A percentile compares a stretch with the other conserved stretches of the same genome.
These are phyloP conservation scores for Megalops cyprinoides DNA, from an alignment of 2,797 vertebrate genomes.

Conservation along the genomic window DNA sequence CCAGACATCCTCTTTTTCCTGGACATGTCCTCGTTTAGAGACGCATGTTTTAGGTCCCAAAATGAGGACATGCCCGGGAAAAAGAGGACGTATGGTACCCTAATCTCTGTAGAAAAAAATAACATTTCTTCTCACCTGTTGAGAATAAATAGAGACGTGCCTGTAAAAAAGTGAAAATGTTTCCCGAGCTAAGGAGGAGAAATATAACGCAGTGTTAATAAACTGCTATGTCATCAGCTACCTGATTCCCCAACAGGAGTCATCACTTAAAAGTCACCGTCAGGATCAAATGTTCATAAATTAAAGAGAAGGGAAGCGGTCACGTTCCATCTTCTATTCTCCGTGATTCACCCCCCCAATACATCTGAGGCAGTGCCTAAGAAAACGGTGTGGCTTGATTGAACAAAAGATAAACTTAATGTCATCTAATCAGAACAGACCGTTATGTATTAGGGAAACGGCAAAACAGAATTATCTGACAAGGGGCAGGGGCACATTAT, in stretches of 20 bases:
- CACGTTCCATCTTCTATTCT: neutral
- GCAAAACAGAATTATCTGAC: slow-evolving; percentile 94
- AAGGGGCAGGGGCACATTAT: slow-evolving; percentile 93
- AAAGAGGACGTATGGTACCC: no score
- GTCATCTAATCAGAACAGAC: slow-evolving; percentile 96
- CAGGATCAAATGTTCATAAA: neutral
- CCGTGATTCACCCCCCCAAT: slow-evolving; percentile 55
- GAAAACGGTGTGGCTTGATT: slow-evolving; percentile 85
- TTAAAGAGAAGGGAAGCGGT: neutral
- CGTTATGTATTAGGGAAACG: slow-evolving; percentile 97
- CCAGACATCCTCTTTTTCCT: no score
- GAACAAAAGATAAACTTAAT: slow-evolving; percentile 94
- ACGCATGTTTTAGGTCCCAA: no score
- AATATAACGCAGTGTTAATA: no score
- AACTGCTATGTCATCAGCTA: neutral
- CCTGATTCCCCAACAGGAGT: neutral
- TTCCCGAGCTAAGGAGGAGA: neutral
- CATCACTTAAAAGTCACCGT: neutral
- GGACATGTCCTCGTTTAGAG: no score
- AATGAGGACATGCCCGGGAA: no score
- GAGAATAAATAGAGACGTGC: neutral
- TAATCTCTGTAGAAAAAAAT: neutral
- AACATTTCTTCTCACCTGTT: neutral
- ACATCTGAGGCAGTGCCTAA: slow-evolving; percentile 65
- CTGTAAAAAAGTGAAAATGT: neutral